Base-by-base conservation (phyloP, 2,797 vertebrate genomes). In the Bothrops alternatus region DNA sequence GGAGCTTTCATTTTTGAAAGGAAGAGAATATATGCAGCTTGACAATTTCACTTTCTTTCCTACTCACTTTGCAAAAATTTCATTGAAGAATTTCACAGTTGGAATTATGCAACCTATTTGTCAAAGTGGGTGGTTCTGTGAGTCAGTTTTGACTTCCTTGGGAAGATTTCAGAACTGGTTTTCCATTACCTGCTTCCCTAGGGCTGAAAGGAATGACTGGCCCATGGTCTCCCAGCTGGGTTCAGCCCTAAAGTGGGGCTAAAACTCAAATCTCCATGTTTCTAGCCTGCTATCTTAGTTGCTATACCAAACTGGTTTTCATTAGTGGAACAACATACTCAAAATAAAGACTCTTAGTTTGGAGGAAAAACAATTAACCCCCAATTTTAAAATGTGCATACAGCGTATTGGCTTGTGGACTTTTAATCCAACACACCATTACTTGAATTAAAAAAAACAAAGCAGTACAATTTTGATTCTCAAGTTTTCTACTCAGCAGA, bases 301-400 rank as follows among this genome's bases (percentile, higher is more conserved):
- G 28, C 13, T n/a, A 14, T 14, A n/a, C 12, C 63, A 65, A n/a
- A n/a, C 28, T 65, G 63, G 63, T n/a, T 65, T n/a, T n/a, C 28
- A 65, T n/a, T 65, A 65, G 28, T 65, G 63, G 63, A n/a, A 65
- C 28, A n/a, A n/a, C 4, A 14, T 0, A 4, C 63, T 28, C 63
- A n/a, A 16, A 65, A 65, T 65, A 65, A 65, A 65, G 12, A n/a
- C 13, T 12, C 4, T 65, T n/a, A n/a, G 63, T 65, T 65, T 65
- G 28, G 63, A 95, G 94, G 96, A 95, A 95, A 96, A 91, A 91
- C 95, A 93, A 95, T 93, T 95, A 94, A 91, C 91, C 85, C 91
- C 89, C 14, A 69, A 50, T 82, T 0, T 94, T 92, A 94, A 90
- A 95, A 91, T 13, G 3, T 0, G 91, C 95, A 92, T 53, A 53